phyloP scores from a whole-genome alignment of 2,113 vertebrate species.

The Pollimyrus isidori region DNA sequence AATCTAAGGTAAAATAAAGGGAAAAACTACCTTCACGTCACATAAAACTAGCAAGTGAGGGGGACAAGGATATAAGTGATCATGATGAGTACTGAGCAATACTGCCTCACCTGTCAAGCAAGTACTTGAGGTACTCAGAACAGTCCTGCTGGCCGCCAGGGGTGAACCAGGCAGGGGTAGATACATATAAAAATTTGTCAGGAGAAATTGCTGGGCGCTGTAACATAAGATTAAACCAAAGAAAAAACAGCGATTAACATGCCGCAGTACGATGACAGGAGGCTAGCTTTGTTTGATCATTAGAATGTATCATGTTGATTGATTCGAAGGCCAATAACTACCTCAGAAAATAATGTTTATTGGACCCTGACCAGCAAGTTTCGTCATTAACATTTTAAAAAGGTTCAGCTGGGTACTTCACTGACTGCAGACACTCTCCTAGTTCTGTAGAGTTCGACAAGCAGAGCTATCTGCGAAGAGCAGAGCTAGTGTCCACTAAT shows the following conservation, averaged over 20 bases:
- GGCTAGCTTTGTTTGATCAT: neutral
- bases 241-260: neutral
- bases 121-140: slow-evolving; percentile 72
- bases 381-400: neutral
- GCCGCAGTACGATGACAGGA: neutral
- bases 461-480: neutral
- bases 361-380: neutral
- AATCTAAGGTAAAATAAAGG: too few species aligned
- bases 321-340: neutral
- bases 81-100: neutral
- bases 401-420: neutral
- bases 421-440: neutral
- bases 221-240: neutral
- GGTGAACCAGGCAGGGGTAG: slow-evolving; percentile 76
- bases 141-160: slow-evolving; percentile 73
- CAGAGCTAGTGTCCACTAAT: neutral
- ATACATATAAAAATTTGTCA: slow-evolving; percentile 66
- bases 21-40: neutral
- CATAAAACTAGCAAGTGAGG: neutral
- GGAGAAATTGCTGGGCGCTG: slow-evolving; percentile 71
- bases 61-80: neutral
- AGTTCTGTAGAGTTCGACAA: neutral
- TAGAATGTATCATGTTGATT: neutral
- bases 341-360: neutral
- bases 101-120: slow-evolving; percentile 64